These are phyloP conservation scores for Psittacara wagleri DNA, from an alignment of 2,113 vertebrate species.

Conservation along the genomic window DNA sequence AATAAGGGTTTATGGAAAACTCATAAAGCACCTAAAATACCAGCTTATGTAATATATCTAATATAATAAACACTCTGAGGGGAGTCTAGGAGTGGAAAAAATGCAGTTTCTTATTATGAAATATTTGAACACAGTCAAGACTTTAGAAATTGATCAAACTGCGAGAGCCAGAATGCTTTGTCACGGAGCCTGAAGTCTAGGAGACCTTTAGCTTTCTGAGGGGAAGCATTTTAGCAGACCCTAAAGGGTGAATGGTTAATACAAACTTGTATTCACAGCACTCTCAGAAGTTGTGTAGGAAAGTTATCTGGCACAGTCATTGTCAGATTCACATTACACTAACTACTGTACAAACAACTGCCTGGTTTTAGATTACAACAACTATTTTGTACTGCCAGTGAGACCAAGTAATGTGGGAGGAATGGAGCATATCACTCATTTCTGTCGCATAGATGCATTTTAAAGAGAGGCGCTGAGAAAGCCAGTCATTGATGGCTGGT, in stretches of 20 bases:
- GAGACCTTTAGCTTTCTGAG: constrained; percentile 13
- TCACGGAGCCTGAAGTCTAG: constrained; percentile 33
- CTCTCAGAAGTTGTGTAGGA: constrained; percentile 10
- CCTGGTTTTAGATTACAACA: constrained; percentile 34
- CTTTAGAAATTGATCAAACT: constrained; percentile 39
- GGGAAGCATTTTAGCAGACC: constrained; percentile 20
- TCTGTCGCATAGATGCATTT: constrained; percentile 31
- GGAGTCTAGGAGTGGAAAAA: constrained; percentile 42
- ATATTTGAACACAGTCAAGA: constrained; percentile 24
- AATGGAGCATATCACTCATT: constrained; percentile 8
- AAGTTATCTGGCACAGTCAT: constrained; percentile 45
- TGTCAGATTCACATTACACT: constrained; percentile 22
- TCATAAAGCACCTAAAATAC: constrained; percentile 55
- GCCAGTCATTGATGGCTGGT: background rate
- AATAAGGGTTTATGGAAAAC: constrained; percentile 62
- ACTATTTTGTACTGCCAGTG: background rate
- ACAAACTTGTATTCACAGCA: background rate
- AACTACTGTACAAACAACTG: constrained; percentile 57
- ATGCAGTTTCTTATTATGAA: constrained; percentile 41
- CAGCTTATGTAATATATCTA: constrained; percentile 52
- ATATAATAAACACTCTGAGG: constrained; percentile 43
- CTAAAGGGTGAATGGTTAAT: constrained; percentile 29
- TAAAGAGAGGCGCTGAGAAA: background rate
- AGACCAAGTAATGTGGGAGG: background rate
- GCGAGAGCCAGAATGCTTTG: background rate